phyloP scores from a whole-genome alignment of 1,140 invertebrate genomes.

The Campodea augens region DNA sequence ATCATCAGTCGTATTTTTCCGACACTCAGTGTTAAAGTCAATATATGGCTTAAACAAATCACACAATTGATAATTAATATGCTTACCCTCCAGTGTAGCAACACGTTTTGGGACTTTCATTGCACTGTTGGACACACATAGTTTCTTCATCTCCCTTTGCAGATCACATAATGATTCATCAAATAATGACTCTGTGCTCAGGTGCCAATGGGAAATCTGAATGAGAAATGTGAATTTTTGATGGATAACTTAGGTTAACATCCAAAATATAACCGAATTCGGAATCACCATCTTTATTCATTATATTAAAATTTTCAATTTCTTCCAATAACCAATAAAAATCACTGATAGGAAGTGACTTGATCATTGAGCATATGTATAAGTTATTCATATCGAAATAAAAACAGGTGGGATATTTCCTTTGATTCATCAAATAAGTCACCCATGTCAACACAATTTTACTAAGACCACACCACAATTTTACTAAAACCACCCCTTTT shows the following conservation, averaged over 20 bases:
- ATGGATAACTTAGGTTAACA: constrained; percentile 19
- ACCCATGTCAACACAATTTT: constrained; percentile 26
- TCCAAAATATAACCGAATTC: constrained; percentile 31
- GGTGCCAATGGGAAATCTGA: constrained; percentile 29
- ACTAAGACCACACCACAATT: constrained; percentile 21
- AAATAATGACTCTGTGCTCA: constrained; percentile 20
- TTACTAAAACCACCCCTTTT: constrained; percentile 17
- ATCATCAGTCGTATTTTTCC: not conserved
- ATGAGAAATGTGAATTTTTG: constrained; percentile 28
- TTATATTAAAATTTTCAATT: constrained; percentile 19
- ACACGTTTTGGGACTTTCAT: constrained; percentile 6
- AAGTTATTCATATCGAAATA: constrained; percentile 33
- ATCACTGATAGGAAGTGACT: constrained; percentile 21
- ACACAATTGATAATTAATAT: constrained; percentile 8
- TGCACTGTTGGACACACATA: no score
- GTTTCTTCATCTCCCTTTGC: constrained; percentile 5
- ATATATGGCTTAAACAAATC: constrained; percentile 8
- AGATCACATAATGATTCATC: constrained; percentile 3
- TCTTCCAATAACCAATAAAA: constrained; percentile 26
- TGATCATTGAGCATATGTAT: constrained; percentile 30
- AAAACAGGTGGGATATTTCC: constrained; percentile 19
- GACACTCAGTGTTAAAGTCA: not conserved
- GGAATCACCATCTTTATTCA: constrained; percentile 20
- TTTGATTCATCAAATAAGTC: constrained; percentile 22
- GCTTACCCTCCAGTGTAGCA: constrained; percentile 1